phyloP scores from a whole-genome alignment of 2,797 vertebrate genomes.

The Semotilus atromaculatus region DNA sequence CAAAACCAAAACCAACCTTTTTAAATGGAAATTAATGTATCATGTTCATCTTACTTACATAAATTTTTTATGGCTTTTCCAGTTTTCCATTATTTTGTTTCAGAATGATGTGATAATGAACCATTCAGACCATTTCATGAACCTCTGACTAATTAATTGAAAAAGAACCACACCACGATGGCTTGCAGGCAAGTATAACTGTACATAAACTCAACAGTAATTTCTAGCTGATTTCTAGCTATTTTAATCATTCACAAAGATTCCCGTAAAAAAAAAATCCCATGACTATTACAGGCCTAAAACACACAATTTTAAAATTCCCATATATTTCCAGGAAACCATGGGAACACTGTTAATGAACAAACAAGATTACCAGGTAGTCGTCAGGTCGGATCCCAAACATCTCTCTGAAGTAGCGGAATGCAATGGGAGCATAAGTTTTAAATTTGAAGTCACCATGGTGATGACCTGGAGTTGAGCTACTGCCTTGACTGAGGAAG shows the following conservation, averaged over 20 bases:
- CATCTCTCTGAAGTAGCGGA: conserved; percentile 96
- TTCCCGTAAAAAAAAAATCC: not conserved
- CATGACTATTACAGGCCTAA: not conserved
- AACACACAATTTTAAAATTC: not conserved
- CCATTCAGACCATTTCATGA: not conserved
- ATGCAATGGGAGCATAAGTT: conserved; percentile 95
- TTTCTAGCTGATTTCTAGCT: not conserved
- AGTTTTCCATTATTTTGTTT: not conserved
- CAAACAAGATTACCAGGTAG: conserved; percentile 84
- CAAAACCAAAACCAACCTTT: not conserved
- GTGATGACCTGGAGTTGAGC: conserved; percentile 93
- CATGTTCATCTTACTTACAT: not conserved
- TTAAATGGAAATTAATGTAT: not conserved
- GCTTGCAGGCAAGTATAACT: not conserved
- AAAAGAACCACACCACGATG: not conserved
- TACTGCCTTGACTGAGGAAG: conserved; percentile 88
- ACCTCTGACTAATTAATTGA: not conserved
- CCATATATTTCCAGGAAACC: not conserved
- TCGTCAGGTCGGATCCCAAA: conserved; percentile 95
- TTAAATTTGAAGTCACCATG: conserved; percentile 97
- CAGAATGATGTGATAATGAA: not conserved
- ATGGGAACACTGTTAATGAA: not conserved
- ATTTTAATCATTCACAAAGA: not conserved
- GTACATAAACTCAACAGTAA: not conserved
- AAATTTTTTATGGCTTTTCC: not conserved